Evolutionary conservation across 2,888 invertebrate genomes (phyloP).

Genomic region (Lottia gigantea): DNA sequence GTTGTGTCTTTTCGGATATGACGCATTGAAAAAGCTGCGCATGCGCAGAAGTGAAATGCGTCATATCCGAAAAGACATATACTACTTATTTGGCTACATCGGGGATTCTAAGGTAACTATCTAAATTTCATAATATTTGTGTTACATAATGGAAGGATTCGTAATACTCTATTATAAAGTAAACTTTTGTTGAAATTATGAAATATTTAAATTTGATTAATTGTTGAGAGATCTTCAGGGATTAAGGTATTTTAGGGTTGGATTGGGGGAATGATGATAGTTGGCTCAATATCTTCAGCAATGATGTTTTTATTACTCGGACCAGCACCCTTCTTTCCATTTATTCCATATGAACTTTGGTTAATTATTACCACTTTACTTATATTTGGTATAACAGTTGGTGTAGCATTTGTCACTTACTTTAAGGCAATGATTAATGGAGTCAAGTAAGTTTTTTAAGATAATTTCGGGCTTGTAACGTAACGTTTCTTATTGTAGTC

Average conservation of each 20-base stretch:
- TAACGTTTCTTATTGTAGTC: no score
- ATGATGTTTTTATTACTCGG: conserved; percentile 28
- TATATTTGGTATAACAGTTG: conserved; percentile 41
- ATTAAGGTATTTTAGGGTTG: neutral
- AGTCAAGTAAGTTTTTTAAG: conserved; percentile 44
- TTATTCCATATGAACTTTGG: conserved; percentile 42
- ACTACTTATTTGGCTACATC: conserved; percentile 48
- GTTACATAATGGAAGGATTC: conserved; percentile 23
- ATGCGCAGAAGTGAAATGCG: no score
- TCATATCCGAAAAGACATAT: no score
- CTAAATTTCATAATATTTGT: no score
- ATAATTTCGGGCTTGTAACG: no score
- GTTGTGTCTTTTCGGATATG: no score
- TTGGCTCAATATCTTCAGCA: conserved; percentile 30
- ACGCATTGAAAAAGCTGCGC: no score
- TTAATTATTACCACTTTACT: conserved; percentile 38
- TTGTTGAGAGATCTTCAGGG: no score
- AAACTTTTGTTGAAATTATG: no score
- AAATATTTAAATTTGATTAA: no score
- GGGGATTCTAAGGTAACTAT: conserved; percentile 47
- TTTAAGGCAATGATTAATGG: conserved; percentile 44
- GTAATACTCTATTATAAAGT: conserved; percentile 13
- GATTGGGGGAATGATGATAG: conserved; percentile 27
- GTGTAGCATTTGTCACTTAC: conserved; percentile 42
- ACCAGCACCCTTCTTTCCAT: conserved; percentile 34